phyloP scores from a whole-genome alignment of 1,140 invertebrate species.

The Conopomorpha cramerella region DNA sequence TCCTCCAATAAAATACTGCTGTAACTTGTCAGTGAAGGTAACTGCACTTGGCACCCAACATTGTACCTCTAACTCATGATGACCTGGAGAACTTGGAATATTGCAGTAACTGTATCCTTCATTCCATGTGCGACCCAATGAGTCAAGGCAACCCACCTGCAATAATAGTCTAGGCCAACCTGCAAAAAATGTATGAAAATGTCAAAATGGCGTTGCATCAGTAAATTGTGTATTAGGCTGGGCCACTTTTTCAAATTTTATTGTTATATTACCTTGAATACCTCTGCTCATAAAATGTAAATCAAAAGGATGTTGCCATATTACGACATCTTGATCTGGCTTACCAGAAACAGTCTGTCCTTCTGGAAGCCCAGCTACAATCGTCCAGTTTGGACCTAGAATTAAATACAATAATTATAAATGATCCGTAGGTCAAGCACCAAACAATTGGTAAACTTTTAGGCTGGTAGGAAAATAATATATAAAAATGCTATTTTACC shows the following conservation, averaged over 20 bases:
- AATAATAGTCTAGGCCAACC: conserved; percentile 87
- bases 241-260: conserved; percentile 9
- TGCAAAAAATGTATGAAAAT: no score
- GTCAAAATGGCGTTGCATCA: no score
- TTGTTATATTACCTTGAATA: conserved; percentile 29
- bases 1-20: conserved; percentile 74
- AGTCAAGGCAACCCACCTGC: conserved; percentile 83
- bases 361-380: conserved; percentile 35
- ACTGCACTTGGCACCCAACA: conserved; percentile 86
- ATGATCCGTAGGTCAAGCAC: not conserved
- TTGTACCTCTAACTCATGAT: conserved; percentile 76
- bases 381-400: conserved; percentile 44
- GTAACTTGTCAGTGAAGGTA: conserved; percentile 66
- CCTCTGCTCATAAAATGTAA: conserved; percentile 45
- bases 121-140: conserved; percentile 75
- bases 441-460: conserved; percentile 2
- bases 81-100: conserved; percentile 82
- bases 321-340: conserved; percentile 19
- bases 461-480: not conserved
- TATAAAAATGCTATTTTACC: conserved; percentile 61
- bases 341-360: conserved; percentile 35
- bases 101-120: conserved; percentile 85
- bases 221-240: conserved; percentile 2
- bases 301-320: conserved; percentile 42
- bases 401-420: conserved; percentile 5